Evolutionary conservation across 2,888 invertebrate genomes (phyloP).

Genomic region (Morinoia aosen): DNA sequence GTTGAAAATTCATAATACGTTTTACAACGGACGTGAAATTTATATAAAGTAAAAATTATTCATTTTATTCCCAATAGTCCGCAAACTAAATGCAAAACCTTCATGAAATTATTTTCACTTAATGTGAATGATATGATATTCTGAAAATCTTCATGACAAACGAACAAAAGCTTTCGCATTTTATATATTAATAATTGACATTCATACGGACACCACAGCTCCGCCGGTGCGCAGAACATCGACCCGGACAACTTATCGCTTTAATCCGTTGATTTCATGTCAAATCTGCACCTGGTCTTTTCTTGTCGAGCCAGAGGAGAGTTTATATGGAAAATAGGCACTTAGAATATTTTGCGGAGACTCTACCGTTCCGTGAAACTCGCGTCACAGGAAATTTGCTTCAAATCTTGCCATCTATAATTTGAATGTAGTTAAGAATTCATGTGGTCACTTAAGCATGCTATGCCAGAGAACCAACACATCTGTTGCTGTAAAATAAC

Average conservation of each 20-base stretch:
- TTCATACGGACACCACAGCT: not conserved
- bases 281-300: conserved; percentile 8
- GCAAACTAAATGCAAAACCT: not conserved
- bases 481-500: not conserved
- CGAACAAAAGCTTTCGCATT: not conserved
- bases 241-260: conserved; percentile 39
- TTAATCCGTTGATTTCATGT: conserved; percentile 31
- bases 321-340: not conserved
- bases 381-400: not conserved
- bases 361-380: not conserved
- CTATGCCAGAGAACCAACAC: not conserved
- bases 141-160: not conserved
- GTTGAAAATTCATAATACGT: not conserved
- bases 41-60: not conserved
- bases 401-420: not conserved
- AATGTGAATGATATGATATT: not conserved
- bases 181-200: not conserved
- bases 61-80: not conserved
- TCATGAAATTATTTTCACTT: not conserved
- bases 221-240: not conserved
- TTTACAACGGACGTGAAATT: not conserved
- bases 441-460: not conserved
- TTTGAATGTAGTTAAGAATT: not conserved
- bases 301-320: not conserved
- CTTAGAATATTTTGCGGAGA: conserved; percentile 1